Base-by-base conservation (phyloP, 2,113 vertebrate genomes). In the Aldabrachelys gigantea region DNA sequence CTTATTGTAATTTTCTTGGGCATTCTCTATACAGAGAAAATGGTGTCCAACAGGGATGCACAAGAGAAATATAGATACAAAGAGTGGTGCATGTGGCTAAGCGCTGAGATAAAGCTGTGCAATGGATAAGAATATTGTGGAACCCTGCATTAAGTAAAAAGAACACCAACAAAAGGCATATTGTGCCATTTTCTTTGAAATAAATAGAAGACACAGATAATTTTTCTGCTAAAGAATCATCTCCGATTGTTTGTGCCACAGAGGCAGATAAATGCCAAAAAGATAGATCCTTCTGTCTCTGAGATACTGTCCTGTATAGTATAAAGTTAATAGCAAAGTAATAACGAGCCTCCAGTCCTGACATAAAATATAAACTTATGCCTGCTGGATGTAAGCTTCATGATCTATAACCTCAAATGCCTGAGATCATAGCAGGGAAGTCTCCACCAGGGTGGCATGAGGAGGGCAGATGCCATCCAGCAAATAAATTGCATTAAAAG, bases 281-380 rank as follows among this genome's bases (percentile, higher is more conserved):
- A 98, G 98, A 98, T 87, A 97, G 97, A 98, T 98, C 95, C 97
- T 92, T 97, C 97, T 97, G 97, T 97, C 98, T 98, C 94, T 95
- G 97, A 98, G 97, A 98, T 98, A 98, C 87, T 98, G 97, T 98
- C 97, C 98, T 98, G 93, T 97, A 98, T 69, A 96, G 97, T 95
- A 98, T 96, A 96, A 97, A 98, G 98, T 98, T 98, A 98, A 98
- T 97, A 98, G 98, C 97, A 97, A 98, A 97, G 98, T 97, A 98
- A 98, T 98, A 98, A 98, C 96, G 97, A 98, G 97, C 92, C 96
- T 98, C 97, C 92, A 97, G 97, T 96, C 96, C 98, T 98, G 98
- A 98, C 98, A 98, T 98, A 98, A 98, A 98, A 98, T 97, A 98
- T 93, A 98, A 98, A 98, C 97, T 97, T 98, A 98, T 98, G 98